Evolutionary conservation across 2,797 vertebrate species (phyloP).

Genomic region (Setipinna tenuifilis): DNA sequence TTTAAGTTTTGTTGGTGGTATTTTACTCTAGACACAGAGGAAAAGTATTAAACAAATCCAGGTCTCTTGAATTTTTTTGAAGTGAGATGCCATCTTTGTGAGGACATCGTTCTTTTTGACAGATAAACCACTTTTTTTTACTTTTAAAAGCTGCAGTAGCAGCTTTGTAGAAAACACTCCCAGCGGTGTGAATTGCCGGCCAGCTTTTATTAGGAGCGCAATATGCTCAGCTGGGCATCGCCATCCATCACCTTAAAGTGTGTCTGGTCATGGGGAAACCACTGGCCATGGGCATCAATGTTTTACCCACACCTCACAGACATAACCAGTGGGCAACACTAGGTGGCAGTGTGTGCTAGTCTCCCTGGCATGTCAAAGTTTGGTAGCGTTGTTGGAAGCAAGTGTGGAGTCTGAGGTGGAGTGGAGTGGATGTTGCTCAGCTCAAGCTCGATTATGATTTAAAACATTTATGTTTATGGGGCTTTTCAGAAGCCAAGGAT

Average conservation of each 20-base stretch:
- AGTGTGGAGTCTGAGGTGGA: background rate
- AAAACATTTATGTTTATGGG: slow-evolving; percentile 19
- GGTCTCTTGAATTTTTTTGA: slow-evolving; percentile 42
- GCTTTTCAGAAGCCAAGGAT: slow-evolving; percentile 12
- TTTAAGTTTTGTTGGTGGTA: background rate
- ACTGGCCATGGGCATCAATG: slow-evolving; percentile 28
- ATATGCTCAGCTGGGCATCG: slow-evolving; percentile 72
- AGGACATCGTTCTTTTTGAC: slow-evolving; percentile 75
- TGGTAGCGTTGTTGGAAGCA: background rate
- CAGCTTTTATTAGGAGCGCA: slow-evolving; percentile 77
- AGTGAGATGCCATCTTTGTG: slow-evolving; percentile 59
- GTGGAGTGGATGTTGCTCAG: background rate
- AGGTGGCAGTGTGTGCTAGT: slow-evolving; percentile 51
- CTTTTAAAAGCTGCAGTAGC: slow-evolving; percentile 64
- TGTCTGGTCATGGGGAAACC: slow-evolving; percentile 42
- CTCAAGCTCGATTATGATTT: background rate
- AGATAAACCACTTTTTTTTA: slow-evolving; percentile 69
- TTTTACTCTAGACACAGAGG: background rate
- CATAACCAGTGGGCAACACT: slow-evolving; percentile 29
- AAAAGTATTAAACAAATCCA: slow-evolving; percentile 2
- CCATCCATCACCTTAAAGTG: slow-evolving; percentile 72
- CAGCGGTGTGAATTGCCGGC: slow-evolving; percentile 64
- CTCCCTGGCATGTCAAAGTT: background rate
- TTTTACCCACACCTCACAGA: slow-evolving; percentile 9
- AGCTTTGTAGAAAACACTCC: slow-evolving; percentile 45